Evolutionary conservation across 2,888 invertebrate species (phyloP).

Genomic region (Pecten maximus): DNA sequence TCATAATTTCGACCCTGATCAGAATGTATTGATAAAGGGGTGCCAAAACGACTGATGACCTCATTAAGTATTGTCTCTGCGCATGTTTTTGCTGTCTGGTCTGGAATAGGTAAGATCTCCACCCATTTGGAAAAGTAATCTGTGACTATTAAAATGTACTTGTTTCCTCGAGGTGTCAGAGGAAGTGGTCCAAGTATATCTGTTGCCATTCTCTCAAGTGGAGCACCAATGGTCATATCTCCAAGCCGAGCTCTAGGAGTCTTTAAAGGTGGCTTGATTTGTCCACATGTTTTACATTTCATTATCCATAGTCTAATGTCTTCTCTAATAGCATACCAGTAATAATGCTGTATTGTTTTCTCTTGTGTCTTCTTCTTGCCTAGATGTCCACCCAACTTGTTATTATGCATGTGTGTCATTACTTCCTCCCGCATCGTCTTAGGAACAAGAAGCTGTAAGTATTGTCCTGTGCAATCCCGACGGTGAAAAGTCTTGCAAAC

Average conservation of each 20-base stretch:
- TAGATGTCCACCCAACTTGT: slow-evolving; percentile 37
- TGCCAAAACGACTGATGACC: slow-evolving; percentile 45
- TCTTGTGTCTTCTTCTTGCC: slow-evolving; percentile 40
- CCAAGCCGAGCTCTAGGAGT: slow-evolving; percentile 14
- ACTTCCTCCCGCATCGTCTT: slow-evolving; percentile 28
- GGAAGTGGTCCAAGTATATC: slow-evolving; percentile 52
- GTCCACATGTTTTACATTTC: slow-evolving; percentile 42
- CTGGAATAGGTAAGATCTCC: slow-evolving; percentile 42
- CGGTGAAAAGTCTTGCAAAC: not conserved
- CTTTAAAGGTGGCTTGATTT: slow-evolving; percentile 31
- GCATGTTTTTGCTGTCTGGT: slow-evolving; percentile 46
- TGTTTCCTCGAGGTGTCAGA: slow-evolving; percentile 40
- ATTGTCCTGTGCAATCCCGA: not conserved
- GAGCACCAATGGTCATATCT: slow-evolving; percentile 91
- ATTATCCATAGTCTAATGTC: slow-evolving; percentile 36
- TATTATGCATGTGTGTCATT: slow-evolving; percentile 35
- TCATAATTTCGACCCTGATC: slow-evolving; percentile 58
- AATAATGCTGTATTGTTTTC: slow-evolving; percentile 36
- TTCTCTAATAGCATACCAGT: slow-evolving; percentile 42
- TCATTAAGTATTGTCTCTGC: slow-evolving; percentile 41
- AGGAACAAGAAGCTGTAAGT: slow-evolving; percentile 16
- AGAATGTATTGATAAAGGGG: slow-evolving; percentile 49
- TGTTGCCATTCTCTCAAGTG: slow-evolving; percentile 45
- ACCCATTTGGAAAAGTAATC: slow-evolving; percentile 52
- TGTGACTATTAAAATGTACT: slow-evolving; percentile 45